phyloP scores from a whole-genome alignment of 2,797 vertebrate species.

The Tenualosa thibaudeaui region DNA sequence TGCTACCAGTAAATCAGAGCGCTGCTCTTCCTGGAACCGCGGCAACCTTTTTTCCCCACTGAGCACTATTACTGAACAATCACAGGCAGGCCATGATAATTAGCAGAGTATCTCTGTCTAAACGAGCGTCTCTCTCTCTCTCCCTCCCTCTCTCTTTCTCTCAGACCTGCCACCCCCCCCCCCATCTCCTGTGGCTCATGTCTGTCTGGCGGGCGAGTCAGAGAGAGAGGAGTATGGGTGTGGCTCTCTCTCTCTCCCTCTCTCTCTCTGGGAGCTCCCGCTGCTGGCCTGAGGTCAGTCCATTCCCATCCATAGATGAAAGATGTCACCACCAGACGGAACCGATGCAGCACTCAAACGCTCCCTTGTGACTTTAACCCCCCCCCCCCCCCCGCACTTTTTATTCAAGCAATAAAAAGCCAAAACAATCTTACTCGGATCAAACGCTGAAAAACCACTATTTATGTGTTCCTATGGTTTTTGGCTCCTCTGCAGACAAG shows the following conservation, averaged over 20 bases:
- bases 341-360: constrained; percentile 37
- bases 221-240: constrained; percentile 56
- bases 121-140: constrained; percentile 59
- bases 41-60: constrained; percentile 83
- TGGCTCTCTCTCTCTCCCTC: constrained; percentile 37
- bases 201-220: constrained; percentile 51
- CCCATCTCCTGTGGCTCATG: constrained; percentile 54
- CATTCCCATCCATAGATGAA: constrained; percentile 47
- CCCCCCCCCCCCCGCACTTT: constrained; percentile 36
- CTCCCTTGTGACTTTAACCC: constrained; percentile 42
- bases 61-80: constrained; percentile 88
- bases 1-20: constrained; percentile 87
- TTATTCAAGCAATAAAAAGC: constrained; percentile 51
- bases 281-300: constrained; percentile 43
- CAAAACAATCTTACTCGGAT: constrained; percentile 41
- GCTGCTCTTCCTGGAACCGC: constrained; percentile 84
- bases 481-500: constrained; percentile 23
- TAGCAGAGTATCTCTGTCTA: constrained; percentile 79
- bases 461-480: constrained; percentile 27
- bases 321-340: constrained; percentile 40
- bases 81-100: constrained; percentile 85
- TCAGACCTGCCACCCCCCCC: constrained; percentile 39
- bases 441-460: constrained; percentile 11
- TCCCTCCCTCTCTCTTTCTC: constrained; percentile 35
- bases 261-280: constrained; percentile 30